Percentiles rank a stretch among this genome's conserved stretches.
Conservation (phyloP, 2,113 vertebrate genomes). For the Phrynosoma platyrhinos region DNA sequence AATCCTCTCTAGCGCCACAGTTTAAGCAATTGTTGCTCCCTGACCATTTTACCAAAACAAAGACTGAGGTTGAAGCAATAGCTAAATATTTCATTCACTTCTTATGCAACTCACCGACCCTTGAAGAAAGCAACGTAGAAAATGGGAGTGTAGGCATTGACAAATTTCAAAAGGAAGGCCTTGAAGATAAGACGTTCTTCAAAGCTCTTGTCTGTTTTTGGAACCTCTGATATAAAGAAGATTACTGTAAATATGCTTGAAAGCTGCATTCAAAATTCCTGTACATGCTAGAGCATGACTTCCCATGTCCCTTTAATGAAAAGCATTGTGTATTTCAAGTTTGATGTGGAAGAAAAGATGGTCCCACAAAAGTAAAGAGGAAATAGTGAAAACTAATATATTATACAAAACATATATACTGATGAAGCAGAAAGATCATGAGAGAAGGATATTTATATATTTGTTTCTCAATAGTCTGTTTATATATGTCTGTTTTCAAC, state of each 20-base stretch:
- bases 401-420: background rate
- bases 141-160: conserved; percentile 96
- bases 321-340: background rate
- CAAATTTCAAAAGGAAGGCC: conserved; percentile 95
- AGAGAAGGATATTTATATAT: background rate
- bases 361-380: background rate
- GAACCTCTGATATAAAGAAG: conserved; percentile 86
- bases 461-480: background rate
- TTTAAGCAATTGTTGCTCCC: background rate
- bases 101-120: conserved; percentile 84
- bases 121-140: conserved; percentile 99
- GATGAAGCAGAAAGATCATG: background rate
- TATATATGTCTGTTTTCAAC: background rate
- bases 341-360: background rate
- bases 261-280: conserved; percentile 9
- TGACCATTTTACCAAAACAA: background rate
- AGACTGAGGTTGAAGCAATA: background rate
- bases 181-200: conserved; percentile 96
- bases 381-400: background rate
- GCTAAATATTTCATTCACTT: background rate
- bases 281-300: background rate
- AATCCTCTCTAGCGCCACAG: background rate
- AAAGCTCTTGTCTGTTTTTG: conserved; percentile 97
- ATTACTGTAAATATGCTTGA: fast-evolving
- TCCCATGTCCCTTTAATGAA: background rate